Evolutionary conservation across 2,113 vertebrate species (phyloP), one percentile per base, ranked within the genome.

Genomic region (Gadus chalcogrammus): DNA sequence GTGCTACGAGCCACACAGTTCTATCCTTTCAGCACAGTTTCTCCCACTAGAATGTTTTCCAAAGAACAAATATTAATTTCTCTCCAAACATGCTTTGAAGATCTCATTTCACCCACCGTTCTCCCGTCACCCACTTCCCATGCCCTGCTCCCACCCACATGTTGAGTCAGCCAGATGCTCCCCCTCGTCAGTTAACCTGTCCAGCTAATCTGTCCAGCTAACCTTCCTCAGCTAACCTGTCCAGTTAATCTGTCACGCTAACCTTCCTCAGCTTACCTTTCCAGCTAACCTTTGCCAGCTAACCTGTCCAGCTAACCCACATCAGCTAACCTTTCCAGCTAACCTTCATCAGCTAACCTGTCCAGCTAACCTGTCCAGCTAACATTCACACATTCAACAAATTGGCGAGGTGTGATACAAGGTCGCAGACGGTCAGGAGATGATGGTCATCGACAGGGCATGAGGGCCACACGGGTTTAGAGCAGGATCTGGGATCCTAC

Each of bases 51-150:
- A 72, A 78, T 68, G 66, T 71, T 68, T 60, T 48, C 65, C 69
- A 74, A 80, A 81, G 74, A 18, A 82, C 87, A 85, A 87, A 87
- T 89, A 85, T 85, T 58, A 16, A 76, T 85, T 76, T 70, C 64
- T 82, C 66, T 48, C 65, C 56, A 73, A 48, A 61, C 64, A 65
- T 18, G 68, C 82, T 89, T 88, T 90, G 80, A 88, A 87, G 80
- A 82, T 89, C 62, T 67, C 1, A 78, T 87, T 84, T 81, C 65
- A 84, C 78, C 20, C 3, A 2, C 56, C 61, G 65, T 67, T 38
- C 71, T 76, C 67, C 18, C 74, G 70, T 61, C 73, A 67, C 68
- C 72, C 75, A 78, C 68, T 76, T 80, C 65, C 72, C 74, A 22
- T 77, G 76, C 74, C 64, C 42, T 76, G 69, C 68, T 70, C 69